Evolutionary conservation across 1,140 invertebrate species (phyloP), one percentile per base, ranked within the genome.

Genomic region (Macrostomum lignano): DNA sequence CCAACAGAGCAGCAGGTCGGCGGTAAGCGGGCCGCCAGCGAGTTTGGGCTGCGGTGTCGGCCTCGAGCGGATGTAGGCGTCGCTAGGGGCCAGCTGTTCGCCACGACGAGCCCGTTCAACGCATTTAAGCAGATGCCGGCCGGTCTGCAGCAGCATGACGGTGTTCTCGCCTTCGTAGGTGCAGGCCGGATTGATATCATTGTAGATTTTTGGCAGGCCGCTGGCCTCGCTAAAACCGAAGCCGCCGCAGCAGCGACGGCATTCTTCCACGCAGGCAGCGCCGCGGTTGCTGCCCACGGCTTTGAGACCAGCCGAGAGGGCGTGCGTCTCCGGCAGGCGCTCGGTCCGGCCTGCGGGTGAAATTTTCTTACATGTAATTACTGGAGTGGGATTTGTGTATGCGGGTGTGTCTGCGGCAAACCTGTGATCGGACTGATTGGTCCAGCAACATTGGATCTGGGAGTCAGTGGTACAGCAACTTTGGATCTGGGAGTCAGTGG

Each of bases 111-210:
- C 11, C 15, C 11, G 4, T 13, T 25, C 25, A 25, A 25, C 28
- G n/a, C n/a, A n/a, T n/a, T n/a, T n/a, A n/a, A n/a, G n/a, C n/a
- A n/a, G n/a, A n/a, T 47, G 71, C 63, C 74, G 67, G 2, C 77
- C 77, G 1, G 74, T 77, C 61, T 91, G 81, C 3, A 86, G 56
- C 24, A 75, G 59, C 42, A 91, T 59, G 10, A 88, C 78, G 1
- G 77, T 82, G 48, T 88, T 86, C 59, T 88, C 79, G 3, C 81
- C 81, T 60, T 88, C 81, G 47, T 86, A 86, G 2, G 78, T 91
- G 52, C 73, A 76, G 28, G 72, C 68, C 17, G 78, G 77, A 1
- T 74, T 76, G 2, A 69, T 66, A 38, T 70, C 56, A 7, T 70
- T 69, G 51, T 81, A 86, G 10, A 71, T 71, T 26, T 67, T 62